Evolutionary conservation across 2,888 invertebrate genomes (phyloP).

Genomic region (Pharmacophagus antenor): DNA sequence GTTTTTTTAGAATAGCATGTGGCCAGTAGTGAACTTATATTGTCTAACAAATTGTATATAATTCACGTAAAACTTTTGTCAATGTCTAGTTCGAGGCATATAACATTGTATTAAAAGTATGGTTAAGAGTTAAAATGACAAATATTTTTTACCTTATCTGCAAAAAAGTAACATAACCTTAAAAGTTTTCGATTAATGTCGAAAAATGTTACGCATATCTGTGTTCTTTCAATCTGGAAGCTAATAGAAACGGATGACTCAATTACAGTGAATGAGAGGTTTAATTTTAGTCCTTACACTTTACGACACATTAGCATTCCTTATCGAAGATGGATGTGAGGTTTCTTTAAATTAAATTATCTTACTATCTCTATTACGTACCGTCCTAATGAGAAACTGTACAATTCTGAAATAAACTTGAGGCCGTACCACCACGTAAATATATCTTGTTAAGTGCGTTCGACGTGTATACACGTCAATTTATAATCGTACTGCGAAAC

Average conservation of each 20-base stretch:
- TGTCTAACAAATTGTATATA: too few species aligned
- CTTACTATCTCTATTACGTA: constrained; percentile 6
- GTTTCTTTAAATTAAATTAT: constrained; percentile 1
- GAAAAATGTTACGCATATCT: neutral
- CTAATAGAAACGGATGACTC: neutral
- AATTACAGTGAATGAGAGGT: neutral
- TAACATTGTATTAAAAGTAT: too few species aligned
- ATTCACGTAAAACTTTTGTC: too few species aligned
- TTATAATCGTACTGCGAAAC: too few species aligned
- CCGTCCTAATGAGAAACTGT: constrained; percentile 11
- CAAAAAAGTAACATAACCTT: too few species aligned
- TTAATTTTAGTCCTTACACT: neutral
- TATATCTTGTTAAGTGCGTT: too few species aligned
- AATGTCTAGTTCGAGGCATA: too few species aligned
- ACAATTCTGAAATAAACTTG: constrained; percentile 22
- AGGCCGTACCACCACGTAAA: constrained; percentile 32
- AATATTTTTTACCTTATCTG: too few species aligned
- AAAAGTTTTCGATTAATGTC: neutral
- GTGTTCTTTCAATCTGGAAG: neutral
- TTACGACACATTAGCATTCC: constrained; percentile 1
- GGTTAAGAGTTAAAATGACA: too few species aligned
- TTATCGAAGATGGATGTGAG: constrained; percentile 1
- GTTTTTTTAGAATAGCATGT: too few species aligned
- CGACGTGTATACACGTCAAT: too few species aligned
- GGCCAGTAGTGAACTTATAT: too few species aligned